Evolutionary conservation across 2,797 vertebrate genomes (phyloP), one percentile per base, ranked within the genome.

Genomic region (Lithobates pipiens): DNA sequence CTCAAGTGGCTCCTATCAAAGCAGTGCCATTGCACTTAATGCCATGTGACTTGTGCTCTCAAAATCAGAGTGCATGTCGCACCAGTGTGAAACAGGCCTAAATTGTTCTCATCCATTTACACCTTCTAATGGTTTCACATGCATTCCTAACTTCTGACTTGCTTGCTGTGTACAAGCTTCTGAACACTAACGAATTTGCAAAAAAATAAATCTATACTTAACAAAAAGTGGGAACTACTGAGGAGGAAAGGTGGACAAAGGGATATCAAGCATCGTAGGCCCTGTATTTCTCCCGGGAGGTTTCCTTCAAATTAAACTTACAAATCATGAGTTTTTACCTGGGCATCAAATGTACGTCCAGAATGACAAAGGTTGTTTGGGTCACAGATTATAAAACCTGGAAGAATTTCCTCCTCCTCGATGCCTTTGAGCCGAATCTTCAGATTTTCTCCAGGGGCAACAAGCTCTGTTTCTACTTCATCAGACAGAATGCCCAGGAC

Each of bases 381-480:
- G 71, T 96, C 97, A 89, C 98, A 99, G 76, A 99, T 96, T 91
- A 99, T 98, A 88, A 99, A 99, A 83, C 97, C 98, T 0, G 98
- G 98, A 84, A 99, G 94, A 82, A 99, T 99, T 93, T 99, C 98
- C 68, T 99, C 98, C 76, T 99, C 98, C 93, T 99, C 98, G 10
- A 99, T 99, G 90, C 98, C 98, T 89, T 99, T 99, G 88, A 99
- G 96, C 77, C 98, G 92, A 87, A 99, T 94, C 91, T 99, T 99
- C 70, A 99, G 95, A 92, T 99, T 99, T 93, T 99, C 98, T 10
- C 98, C 98, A 0, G 98, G 97, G 11, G 86, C 92, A 1, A 97
- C 98, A 27, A 97, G 95, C 11, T 99, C 98, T 0, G 97, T 99
- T 93, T 99, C 98, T 87, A 99, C 95, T 8, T 99, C 98, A 79